Base-by-base conservation (phyloP, 2,888 invertebrate genomes). In the Caenorhabditis sp. region DNA sequence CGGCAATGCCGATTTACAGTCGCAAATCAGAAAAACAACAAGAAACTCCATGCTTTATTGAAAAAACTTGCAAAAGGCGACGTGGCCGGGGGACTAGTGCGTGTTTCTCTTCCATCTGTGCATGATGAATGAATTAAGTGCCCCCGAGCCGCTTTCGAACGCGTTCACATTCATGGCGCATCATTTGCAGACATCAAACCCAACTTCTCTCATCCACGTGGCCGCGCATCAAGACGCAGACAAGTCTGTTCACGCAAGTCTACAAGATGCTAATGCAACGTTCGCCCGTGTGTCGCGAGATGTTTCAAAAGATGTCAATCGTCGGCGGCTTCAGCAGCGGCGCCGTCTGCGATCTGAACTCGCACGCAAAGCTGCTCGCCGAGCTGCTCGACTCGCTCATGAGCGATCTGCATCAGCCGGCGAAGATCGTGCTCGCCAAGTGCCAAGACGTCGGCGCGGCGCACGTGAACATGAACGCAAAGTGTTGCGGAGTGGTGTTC, bases 291-390 rank as follows among this genome's bases (percentile, higher is more conserved):
- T 73, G 72, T 9, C 71, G 83, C 1, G 88, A 88, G 56, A 83
- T 88, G 78, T 87, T 88, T 78, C 88, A 88, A 59, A 88, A 88
- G 66, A 87, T 86, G 86, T 83, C 83, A 4, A 88, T 88, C 17
- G 87, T 88, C 22, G 87, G 85, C 15, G 85, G 86, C 27, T 88
- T 88, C 71, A 72, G 71, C 43, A 76, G 80, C 15, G 72, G 77
- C 61, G 71, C 79, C 17, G 78, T 86, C 37, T 84, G 80, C 32
- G 85, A 86, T 62, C 75, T 83, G 43, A 85, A 83, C 48, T 85
- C 83, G 41, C 86, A 86, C 59, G 77, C 79, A 8, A 81, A 79
- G 37, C 52, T 82, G 22, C 78, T 88, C 22, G 78, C 58, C 43
- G 87, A 87, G 30, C 76, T 88, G 20, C 78, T 86, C 58, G 87